Conservation (phyloP, 2,797 vertebrate genomes). For the Microctenopoma stevenorrisi region DNA sequence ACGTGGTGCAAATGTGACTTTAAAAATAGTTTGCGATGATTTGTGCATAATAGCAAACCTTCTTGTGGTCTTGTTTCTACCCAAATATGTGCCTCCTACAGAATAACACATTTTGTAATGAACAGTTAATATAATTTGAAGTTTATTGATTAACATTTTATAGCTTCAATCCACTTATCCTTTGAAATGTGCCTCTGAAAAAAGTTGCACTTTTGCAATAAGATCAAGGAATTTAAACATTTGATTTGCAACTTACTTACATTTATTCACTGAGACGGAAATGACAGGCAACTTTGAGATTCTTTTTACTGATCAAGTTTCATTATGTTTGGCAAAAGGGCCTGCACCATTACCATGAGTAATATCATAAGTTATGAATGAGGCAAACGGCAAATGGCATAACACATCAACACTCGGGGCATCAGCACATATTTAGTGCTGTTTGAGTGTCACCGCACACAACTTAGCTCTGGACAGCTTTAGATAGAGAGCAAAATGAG, state of each 20-base stretch:
- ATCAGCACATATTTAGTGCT: constrained; percentile 74
- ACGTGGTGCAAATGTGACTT: neutral
- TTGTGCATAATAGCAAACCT: neutral
- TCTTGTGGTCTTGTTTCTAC: constrained; percentile 5
- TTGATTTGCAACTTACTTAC: constrained; percentile 64
- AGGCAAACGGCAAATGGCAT: constrained; percentile 79
- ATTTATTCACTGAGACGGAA: constrained; percentile 55
- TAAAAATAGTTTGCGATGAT: neutral
- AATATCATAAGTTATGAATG: constrained; percentile 82
- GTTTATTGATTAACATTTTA: constrained; percentile 68
- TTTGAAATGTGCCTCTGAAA: constrained; percentile 48
- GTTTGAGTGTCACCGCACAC: constrained; percentile 78
- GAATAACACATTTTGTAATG: constrained; percentile 24
- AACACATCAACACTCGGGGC: constrained; percentile 74
- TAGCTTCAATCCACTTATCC: constrained; percentile 53
- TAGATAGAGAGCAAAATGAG: constrained; percentile 67
- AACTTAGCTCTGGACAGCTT: constrained; percentile 63
- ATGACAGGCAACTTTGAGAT: constrained; percentile 70
- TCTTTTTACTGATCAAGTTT: constrained; percentile 78
- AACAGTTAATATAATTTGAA: constrained; percentile 52
- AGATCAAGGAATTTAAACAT: constrained; percentile 63
- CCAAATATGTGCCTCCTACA: constrained; percentile 20
- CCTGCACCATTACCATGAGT: constrained; percentile 74
- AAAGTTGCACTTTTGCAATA: constrained; percentile 44
- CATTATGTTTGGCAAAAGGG: constrained; percentile 80